phyloP scores from a whole-genome alignment of 2,113 vertebrate species.

The Xenotilapia leptura region DNA sequence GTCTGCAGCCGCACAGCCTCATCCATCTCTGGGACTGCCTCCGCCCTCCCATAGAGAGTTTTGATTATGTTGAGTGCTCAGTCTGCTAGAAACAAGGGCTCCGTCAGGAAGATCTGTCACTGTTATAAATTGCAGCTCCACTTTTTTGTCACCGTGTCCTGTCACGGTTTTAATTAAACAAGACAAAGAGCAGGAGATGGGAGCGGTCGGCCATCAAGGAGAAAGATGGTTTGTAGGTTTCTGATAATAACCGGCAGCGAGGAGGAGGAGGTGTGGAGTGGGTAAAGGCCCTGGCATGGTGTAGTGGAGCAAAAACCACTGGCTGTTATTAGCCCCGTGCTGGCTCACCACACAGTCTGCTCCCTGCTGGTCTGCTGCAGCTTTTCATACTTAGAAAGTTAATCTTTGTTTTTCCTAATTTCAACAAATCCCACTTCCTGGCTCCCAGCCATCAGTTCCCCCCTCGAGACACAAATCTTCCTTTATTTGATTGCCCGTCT shows the following conservation, averaged over 20 bases:
- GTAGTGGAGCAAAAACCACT: not conserved
- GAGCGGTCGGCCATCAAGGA: not conserved
- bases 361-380: not conserved
- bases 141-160: constrained; percentile 20
- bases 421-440: not conserved
- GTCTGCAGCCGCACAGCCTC: not conserved
- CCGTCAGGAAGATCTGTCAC: constrained; percentile 28
- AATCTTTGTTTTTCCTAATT: not conserved
- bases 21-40: constrained; percentile 9
- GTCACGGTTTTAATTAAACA: constrained; percentile 47
- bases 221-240: constrained; percentile 11
- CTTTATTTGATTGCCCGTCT: not conserved
- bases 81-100: constrained; percentile 11
- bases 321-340: not conserved
- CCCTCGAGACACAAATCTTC: not conserved
- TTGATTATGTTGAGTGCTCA: constrained; percentile 42
- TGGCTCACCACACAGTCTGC: not conserved
- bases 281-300: not conserved
- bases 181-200: constrained; percentile 20
- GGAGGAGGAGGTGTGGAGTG: not conserved
- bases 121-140: constrained; percentile 27
- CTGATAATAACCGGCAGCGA: not conserved
- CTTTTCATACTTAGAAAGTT: not conserved
- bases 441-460: not conserved
- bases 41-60: constrained; percentile 5